phyloP scores from a whole-genome alignment of 2,113 vertebrate species.

The Carassius gibelio region DNA sequence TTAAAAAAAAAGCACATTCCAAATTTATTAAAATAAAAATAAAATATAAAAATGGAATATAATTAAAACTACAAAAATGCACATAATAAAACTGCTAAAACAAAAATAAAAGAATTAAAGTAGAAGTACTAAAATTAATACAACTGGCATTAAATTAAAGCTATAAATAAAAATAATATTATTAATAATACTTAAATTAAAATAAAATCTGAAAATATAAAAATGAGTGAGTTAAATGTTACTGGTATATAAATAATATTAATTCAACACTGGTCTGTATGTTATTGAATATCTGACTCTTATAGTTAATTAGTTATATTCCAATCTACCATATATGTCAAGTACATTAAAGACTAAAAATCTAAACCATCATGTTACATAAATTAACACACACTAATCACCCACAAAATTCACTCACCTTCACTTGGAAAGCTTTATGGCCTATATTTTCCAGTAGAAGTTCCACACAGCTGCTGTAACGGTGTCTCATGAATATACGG shows the following conservation, averaged over 20 bases:
- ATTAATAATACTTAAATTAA: no score
- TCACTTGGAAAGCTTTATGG: constrained; percentile 75
- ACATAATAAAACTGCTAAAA: no score
- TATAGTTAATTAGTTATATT: neutral
- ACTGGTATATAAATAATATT: no score
- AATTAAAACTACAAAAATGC: neutral
- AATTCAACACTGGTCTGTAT: neutral
- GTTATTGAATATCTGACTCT: neutral
- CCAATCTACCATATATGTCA: neutral
- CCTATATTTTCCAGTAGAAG: constrained; percentile 78
- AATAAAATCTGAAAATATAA: no score
- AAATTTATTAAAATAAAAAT: neutral
- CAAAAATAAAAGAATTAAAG: no score
- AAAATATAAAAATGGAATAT: neutral
- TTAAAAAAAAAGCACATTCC: neutral
- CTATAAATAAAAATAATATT: no score
- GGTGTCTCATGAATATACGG: constrained; percentile 87
- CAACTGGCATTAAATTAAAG: no score
- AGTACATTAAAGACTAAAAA: neutral
- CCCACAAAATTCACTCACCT: constrained; percentile 68
- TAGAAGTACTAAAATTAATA: no score
- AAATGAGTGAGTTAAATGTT: no score
- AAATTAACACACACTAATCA: no score
- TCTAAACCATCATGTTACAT: neutral
- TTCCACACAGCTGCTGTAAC: constrained; percentile 82